phyloP scores from a whole-genome alignment of 2,113 vertebrate species.

The Proterorhinus semilunaris region DNA sequence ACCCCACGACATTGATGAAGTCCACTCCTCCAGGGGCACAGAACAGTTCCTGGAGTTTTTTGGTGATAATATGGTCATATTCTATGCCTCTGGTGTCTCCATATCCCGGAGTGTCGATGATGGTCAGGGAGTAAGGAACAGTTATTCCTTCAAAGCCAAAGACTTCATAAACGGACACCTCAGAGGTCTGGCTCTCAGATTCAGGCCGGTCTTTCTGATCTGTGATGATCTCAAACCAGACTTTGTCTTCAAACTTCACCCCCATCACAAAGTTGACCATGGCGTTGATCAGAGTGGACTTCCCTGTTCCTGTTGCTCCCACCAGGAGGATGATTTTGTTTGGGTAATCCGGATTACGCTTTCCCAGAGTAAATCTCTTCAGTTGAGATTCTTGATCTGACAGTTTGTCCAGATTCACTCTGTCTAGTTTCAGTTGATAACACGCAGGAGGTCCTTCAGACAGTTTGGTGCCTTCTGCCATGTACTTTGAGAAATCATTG shows the following conservation, averaged over 20 bases:
- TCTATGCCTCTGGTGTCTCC: not conserved
- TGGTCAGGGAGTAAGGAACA: not conserved
- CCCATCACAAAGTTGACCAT: not conserved
- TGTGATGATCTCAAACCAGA: not conserved
- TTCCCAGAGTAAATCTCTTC: not conserved
- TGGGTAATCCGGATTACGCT: not conserved
- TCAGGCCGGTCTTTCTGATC: not conserved
- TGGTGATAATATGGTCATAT: not conserved
- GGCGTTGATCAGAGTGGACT: not conserved
- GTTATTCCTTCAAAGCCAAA: not conserved
- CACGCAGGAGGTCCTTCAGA: not conserved
- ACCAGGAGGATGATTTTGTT: conserved; percentile 1
- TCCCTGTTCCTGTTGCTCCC: not conserved
- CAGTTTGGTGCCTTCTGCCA: not conserved
- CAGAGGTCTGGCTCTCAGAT: not conserved
- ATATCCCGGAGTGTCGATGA: not conserved
- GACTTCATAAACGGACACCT: not conserved
- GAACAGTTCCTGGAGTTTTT: not conserved
- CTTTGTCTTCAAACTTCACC: not conserved
- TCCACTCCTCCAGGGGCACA: not conserved
- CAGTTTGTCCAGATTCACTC: not conserved
- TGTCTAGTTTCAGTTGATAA: not conserved
- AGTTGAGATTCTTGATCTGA: not conserved
- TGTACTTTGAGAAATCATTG: not conserved
- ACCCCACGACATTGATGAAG: not conserved